Conservation (phyloP, 2,113 vertebrate genomes). For the Myiopsitta monachus region DNA sequence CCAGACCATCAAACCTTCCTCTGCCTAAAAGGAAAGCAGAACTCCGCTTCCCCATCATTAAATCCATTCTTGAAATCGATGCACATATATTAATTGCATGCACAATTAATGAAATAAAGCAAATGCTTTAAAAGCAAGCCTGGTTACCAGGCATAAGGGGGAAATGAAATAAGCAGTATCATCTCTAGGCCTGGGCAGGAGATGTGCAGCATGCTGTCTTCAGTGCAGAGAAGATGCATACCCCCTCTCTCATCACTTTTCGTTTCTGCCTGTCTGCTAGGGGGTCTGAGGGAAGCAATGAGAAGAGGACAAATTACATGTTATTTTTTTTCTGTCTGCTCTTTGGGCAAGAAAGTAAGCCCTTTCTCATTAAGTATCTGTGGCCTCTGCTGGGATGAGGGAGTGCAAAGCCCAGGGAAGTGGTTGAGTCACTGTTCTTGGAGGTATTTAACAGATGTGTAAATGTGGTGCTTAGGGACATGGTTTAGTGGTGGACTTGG, state of each 20-base stretch:
- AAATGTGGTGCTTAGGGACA: not conserved
- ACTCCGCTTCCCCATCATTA: not conserved
- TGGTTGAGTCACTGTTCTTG: not conserved
- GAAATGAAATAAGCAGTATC: not conserved
- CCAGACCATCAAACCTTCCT: not conserved
- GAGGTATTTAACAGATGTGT: not conserved
- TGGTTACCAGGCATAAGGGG: not conserved
- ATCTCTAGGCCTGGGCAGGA: not conserved
- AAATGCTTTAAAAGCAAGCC: not conserved
- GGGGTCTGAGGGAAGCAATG: not conserved
- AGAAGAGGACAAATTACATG: not conserved
- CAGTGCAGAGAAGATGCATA: not conserved
- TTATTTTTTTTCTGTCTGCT: not conserved
- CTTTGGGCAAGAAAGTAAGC: not conserved
- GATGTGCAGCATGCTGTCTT: rapidly evolving
- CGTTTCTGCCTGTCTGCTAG: not conserved
- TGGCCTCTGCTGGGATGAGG: not conserved
- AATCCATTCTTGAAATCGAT: not conserved
- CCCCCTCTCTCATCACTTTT: not conserved
- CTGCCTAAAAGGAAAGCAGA: not conserved
- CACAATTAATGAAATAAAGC: not conserved
- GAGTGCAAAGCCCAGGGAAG: not conserved
- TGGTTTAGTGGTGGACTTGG: not conserved
- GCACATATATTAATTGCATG: not conserved
- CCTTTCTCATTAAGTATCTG: not conserved